Percentiles rank a stretch among this genome's conserved stretches.
Evolutionary conservation across 2,797 vertebrate genomes (phyloP).

Genomic region (Xerus rutilus): DNA sequence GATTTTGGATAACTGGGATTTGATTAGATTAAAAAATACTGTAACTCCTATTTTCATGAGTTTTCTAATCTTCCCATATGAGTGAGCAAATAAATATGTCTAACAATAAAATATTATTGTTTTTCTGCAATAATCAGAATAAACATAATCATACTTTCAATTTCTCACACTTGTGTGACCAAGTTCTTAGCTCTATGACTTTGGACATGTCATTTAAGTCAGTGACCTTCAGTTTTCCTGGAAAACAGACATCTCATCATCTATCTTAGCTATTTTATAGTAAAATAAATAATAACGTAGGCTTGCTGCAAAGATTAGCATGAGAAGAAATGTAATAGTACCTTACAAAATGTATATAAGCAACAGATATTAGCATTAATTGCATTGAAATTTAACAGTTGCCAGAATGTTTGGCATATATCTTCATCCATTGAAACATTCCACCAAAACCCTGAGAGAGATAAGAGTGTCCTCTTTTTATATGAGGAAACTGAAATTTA

Average conservation of each 20-base stretch:
- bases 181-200: neutral
- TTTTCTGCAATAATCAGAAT: neutral
- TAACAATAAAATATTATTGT: neutral
- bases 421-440: neutral
- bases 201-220: neutral
- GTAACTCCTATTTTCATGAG: constrained; percentile 18
- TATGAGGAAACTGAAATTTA: neutral
- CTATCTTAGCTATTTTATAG: neutral
- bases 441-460: neutral
- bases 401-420: neutral
- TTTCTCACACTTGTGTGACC: neutral
- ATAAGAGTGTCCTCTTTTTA: neutral
- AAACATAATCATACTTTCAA: neutral
- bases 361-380: neutral
- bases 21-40: neutral
- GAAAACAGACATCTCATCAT: neutral
- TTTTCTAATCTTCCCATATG: neutral
- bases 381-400: neutral
- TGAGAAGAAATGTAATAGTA: neutral
- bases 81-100: too few species aligned
- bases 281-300: neutral
- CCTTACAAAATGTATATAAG: neutral
- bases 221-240: neutral
- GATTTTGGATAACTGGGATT: neutral
- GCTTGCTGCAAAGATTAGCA: neutral